Evolutionary conservation across 2,888 invertebrate species (phyloP), one percentile per base, ranked within the genome.

Genomic region (Rambutsinella grinnellia): DNA sequence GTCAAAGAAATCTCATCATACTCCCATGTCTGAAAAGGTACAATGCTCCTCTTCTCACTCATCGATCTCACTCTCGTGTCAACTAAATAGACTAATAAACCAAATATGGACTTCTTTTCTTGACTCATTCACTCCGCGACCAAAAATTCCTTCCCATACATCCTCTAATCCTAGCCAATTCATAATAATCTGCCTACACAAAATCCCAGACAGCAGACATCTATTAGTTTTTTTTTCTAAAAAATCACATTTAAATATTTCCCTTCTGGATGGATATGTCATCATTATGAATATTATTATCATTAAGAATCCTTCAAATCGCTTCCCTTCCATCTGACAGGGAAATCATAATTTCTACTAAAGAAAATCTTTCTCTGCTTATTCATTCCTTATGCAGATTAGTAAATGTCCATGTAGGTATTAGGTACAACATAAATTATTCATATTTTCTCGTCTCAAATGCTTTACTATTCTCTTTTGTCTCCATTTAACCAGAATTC

Each of bases 91-190:
- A 68, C 76, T 65, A 76, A 70, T 70, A 69, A 70, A 61, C 76
- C 76, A 76, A 76, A 76, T 70, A 76, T 76, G 76, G 76, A 76
- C 65, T 70, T 51, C 19, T 24, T n/a, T 62, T 27, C 60, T 36
- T 60, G 65, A 68, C 63, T 76, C 68, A 76, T 53, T 63, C 71
- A 72, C 65, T 49, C 49, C 19, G 3, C 53, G 10, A 53, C 5
- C 49, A 15, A 6, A n/a, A 10, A 53, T 53, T 54, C 26, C 66
- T 44, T 47, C 66, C 2, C 46, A 23, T 2, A 24, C 66, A 26
- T 57, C 58, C 23, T 68, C 53, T 8, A 5, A 36, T 5, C 13
- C 13, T 36, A 36, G 36, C 13, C 36, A 36, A 36, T 36, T 13
- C 36, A 36, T 13, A 36, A 36, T 36, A 5, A 36, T 36, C 36